These are phyloP conservation scores for Brevimyrus niger DNA, from an alignment of 2,113 vertebrate genomes.

Conservation along the genomic window DNA sequence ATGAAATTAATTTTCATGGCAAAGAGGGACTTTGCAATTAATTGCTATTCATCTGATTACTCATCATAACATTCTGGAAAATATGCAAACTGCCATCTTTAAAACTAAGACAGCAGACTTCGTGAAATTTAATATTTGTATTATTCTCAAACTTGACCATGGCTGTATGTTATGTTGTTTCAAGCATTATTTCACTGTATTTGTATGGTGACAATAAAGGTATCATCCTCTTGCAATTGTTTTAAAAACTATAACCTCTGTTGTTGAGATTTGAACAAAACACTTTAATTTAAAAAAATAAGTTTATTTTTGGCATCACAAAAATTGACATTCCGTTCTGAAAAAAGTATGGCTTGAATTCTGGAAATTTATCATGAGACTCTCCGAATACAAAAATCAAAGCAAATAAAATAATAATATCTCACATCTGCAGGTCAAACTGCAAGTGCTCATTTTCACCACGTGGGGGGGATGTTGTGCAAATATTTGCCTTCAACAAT, in stretches of 20 bases:
- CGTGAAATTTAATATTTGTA: too few relatives aligned
- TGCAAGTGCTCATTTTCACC: background rate
- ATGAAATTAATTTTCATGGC: too few relatives aligned
- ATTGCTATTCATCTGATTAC: too few relatives aligned
- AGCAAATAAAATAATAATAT: background rate
- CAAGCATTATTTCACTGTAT: background rate
- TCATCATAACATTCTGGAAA: too few relatives aligned
- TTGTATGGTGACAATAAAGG: background rate
- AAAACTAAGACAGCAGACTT: too few relatives aligned
- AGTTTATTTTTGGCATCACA: background rate
- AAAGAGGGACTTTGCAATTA: too few relatives aligned
- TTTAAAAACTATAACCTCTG: background rate
- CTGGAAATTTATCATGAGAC: background rate
- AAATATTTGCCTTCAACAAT: background rate
- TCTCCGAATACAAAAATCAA: background rate
- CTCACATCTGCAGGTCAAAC: background rate
- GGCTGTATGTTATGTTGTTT: background rate
- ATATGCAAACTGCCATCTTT: too few relatives aligned
- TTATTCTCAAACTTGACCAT: too few relatives aligned
- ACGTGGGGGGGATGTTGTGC: background rate
- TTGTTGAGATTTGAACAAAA: background rate
- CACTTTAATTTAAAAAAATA: background rate
- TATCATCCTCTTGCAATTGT: background rate
- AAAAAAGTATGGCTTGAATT: background rate
- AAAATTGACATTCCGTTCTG: background rate